A percentile compares a stretch with the other conserved stretches of the same genome.
These are phyloP conservation scores for Mycetomoellerius zeteki DNA, from an alignment of 1,140 invertebrate species.

Conservation along the genomic window DNA sequence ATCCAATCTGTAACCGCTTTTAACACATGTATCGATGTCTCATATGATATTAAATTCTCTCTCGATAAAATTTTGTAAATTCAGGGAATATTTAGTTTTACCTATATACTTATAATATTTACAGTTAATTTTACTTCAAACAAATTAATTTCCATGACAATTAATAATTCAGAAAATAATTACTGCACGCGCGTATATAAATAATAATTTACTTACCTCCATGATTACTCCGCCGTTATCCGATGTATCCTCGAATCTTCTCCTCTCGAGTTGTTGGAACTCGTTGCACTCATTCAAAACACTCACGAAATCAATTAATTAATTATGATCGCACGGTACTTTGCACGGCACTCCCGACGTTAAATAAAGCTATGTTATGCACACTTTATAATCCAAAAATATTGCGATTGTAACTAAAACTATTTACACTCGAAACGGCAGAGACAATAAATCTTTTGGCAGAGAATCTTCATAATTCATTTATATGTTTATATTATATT, in stretches of 20 bases:
- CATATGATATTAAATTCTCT: neutral
- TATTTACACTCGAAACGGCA: neutral
- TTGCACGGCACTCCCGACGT: neutral
- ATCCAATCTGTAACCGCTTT: neutral
- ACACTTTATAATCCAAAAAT: neutral
- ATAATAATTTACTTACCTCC: neutral
- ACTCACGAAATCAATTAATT: neutral
- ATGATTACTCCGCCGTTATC: neutral
- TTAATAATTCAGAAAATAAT: neutral
- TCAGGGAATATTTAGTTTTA: neutral
- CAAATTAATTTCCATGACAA: neutral
- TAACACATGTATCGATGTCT: neutral
- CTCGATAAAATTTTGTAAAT: neutral
- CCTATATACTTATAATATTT: neutral
- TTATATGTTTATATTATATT: neutral
- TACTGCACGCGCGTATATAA: neutral
- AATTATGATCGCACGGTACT: neutral
- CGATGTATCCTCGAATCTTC: neutral
- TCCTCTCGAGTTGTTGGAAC: neutral
- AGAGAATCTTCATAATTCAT: neutral
- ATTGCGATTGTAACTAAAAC: neutral
- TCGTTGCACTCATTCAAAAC: neutral
- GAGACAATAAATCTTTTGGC: neutral
- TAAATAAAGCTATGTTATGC: neutral
- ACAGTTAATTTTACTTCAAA: neutral